Evolutionary conservation across 2,797 vertebrate genomes (phyloP), one percentile per base, ranked within the genome.

Genomic region (Gobionotothen gibberifrons): DNA sequence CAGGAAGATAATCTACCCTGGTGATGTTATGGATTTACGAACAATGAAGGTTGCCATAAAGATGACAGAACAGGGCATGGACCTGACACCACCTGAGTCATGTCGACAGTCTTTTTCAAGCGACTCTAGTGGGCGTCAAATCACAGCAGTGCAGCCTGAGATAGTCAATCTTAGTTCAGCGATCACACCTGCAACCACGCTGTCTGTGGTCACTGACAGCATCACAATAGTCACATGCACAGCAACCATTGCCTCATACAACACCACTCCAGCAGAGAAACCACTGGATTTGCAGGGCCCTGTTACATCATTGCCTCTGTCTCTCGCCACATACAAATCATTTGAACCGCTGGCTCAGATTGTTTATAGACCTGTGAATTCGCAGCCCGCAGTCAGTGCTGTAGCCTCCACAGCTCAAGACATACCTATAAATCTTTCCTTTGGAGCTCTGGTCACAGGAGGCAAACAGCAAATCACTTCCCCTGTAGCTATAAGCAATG

Each of bases 141-240:
- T 95, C 32, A 98, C 97, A 79, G 94, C 97, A 69, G 93, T 99
- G 48, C 96, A 98, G 68, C 96, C 98, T 67, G 95, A 96, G 84
- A 95, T 99, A 82, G 94, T 99, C 74, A 99, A 99, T 86, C 96
- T 99, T 61, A 98, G 96, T 85, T 87, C 96, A 82, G 92, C 93
- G 11, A 90, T 96, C 74, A 90, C 95, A 51, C 93, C 93, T 1
- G 85, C 93, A 54, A 90, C 95, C 70, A 95, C 96, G 49, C 62
- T 96, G 39, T 90, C 96, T 78, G 69, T 96, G 79, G 94, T 94
- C 52, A 93, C 94, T 3, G 95, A 96, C 86, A 93, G 93, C 53
- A 93, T 95, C 63, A 95, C 96, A 61, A 93, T 96, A 64, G 93
- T 96, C 69, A 96, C 97, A 16, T 96, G 96, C 72, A 91, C 96